Percentiles rank a stretch among this genome's conserved stretches.
phyloP scores from a whole-genome alignment of 37 sponge, comb jelly and placozoan species.

The Trichoplax adhaerens region DNA sequence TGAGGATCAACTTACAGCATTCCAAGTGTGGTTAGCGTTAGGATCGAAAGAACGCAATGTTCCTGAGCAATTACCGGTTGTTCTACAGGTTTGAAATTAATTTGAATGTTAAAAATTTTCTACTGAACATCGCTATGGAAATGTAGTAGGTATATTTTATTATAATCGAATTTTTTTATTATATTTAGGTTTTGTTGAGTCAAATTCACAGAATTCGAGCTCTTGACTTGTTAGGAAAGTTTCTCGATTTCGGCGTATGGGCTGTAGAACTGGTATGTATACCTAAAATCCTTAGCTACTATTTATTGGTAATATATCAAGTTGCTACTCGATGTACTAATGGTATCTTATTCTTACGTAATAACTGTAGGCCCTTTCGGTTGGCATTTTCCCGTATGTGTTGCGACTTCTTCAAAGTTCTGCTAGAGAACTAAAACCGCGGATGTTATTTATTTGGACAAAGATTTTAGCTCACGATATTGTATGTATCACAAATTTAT shows the following conservation, averaged over 20 bases:
- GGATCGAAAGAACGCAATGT: conserved; percentile 22
- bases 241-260: conserved; percentile 80
- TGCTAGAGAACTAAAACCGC: conserved; percentile 68
- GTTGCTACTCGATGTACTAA: neutral
- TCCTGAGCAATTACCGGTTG: conserved; percentile 85
- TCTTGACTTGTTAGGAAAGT: conserved; percentile 78
- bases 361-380: conserved; percentile 48
- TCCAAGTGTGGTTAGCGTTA: conserved; percentile 78
- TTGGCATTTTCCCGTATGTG: conserved; percentile 96
- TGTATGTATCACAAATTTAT: neutral
- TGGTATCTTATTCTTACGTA: conserved; percentile 1
- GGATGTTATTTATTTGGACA: conserved; percentile 95
- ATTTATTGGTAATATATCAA: neutral
- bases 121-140: too few relatives aligned
- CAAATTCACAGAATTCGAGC: conserved; percentile 72
- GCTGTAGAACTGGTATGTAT: conserved; percentile 55
- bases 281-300: too few relatives aligned
- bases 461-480: conserved; percentile 31
- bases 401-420: conserved; percentile 83
- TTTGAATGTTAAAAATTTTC: neutral
- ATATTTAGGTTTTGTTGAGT: conserved; percentile 71
- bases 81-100: conserved; percentile 57
- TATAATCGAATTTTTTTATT: neutral
- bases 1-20: conserved; percentile 80
- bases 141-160: too few relatives aligned